Conservation (phyloP, 2,113 vertebrate species). For the Hiodon tergisus region DNA sequence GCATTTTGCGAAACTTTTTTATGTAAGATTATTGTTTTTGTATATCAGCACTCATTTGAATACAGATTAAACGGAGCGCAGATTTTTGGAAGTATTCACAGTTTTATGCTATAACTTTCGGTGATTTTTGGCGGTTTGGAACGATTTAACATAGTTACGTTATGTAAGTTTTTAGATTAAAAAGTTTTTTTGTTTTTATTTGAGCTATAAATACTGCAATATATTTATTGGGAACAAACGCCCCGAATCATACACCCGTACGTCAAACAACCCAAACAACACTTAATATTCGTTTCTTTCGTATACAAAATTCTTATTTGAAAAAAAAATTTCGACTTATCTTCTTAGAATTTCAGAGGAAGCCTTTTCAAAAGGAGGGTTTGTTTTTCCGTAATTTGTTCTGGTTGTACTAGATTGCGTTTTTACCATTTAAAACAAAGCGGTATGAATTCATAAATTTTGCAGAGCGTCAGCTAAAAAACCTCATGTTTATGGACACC, state of each 20-base stretch:
- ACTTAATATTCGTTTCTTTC: too few species aligned
- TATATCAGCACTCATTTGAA: neutral
- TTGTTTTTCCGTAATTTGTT: neutral
- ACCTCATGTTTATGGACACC: neutral
- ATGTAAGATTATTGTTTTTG: slow-evolving; percentile 8
- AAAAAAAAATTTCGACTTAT: neutral
- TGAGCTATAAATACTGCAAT: too few species aligned
- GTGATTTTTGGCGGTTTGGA: too few species aligned
- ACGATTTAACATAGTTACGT: too few species aligned
- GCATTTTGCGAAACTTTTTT: neutral
- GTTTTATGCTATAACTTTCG: too few species aligned
- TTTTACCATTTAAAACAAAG: neutral
- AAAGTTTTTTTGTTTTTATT: neutral
- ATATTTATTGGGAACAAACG: too few species aligned
- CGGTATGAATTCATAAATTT: neutral
- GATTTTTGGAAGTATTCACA: too few species aligned
- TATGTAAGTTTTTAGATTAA: neutral
- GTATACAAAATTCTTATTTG: too few species aligned
- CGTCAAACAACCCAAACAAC: too few species aligned
- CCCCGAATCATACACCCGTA: too few species aligned
- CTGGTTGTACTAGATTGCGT: neutral
- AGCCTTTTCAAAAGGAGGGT: neutral
- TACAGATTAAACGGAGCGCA: neutral
- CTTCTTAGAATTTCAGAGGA: neutral
- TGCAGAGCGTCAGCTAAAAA: neutral